phyloP scores from a whole-genome alignment of 2,888 invertebrate species.

The Synergus japonicus region DNA sequence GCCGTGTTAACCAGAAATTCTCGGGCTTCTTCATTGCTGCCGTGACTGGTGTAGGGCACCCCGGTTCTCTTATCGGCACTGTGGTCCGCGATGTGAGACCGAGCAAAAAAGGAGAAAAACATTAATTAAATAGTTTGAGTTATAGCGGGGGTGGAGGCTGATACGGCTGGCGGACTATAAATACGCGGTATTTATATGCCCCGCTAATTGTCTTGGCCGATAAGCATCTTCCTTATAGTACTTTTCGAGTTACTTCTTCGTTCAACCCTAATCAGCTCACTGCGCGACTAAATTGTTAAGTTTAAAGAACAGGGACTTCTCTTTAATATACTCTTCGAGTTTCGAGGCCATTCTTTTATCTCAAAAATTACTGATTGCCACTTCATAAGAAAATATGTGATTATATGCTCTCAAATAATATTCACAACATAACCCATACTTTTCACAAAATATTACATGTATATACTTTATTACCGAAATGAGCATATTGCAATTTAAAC shows the following conservation, averaged over 20 bases:
- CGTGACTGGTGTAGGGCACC: conserved; percentile 56
- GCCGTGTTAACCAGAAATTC: conserved; percentile 49
- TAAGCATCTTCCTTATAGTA: conserved; percentile 73
- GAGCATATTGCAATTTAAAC: not conserved
- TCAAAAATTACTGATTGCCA: conserved; percentile 21
- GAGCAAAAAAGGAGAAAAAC: conserved; percentile 62
- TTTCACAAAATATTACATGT: not conserved
- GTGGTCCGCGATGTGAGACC: conserved; percentile 52
- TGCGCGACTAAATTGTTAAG: conserved; percentile 51
- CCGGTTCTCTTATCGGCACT: conserved; percentile 54
- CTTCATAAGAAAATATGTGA: conserved; percentile 23
- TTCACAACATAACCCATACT: not conserved
- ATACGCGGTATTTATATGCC: conserved; percentile 75
- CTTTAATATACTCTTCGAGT: conserved; percentile 8
- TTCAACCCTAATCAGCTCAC: conserved; percentile 56
- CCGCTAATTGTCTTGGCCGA: conserved; percentile 75
- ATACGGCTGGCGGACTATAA: conserved; percentile 71
- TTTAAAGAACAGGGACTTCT: conserved; percentile 54
- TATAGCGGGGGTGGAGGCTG: conserved; percentile 65
- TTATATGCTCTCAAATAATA: conserved; percentile 1
- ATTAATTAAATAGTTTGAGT: conserved; percentile 73
- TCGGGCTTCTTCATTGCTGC: conserved; percentile 50
- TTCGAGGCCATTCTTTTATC: conserved; percentile 10
- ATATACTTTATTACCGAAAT: not conserved
- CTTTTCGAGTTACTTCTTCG: conserved; percentile 66